phyloP scores from a whole-genome alignment of 2,797 vertebrate genomes.

The Podarcis lilfordi region DNA sequence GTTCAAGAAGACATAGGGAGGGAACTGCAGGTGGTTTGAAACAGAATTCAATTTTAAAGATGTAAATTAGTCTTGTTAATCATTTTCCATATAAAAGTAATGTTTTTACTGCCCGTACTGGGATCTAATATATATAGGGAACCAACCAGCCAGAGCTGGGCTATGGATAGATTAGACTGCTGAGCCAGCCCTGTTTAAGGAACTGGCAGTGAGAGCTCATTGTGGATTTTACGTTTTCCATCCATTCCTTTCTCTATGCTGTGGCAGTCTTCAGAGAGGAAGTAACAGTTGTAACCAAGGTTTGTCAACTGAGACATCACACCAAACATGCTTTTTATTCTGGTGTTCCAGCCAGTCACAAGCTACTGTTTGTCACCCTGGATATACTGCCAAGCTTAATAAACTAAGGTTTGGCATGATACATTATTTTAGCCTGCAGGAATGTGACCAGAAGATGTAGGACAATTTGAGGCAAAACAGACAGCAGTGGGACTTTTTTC shows the following conservation, averaged over 20 bases:
- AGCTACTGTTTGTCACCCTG: neutral
- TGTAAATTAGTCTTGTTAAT: neutral
- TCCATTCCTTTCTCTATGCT: neutral
- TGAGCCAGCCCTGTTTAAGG: neutral
- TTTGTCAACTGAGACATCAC: neutral
- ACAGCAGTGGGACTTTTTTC: neutral
- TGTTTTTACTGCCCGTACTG: neutral
- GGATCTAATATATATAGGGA: neutral
- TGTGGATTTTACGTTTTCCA: neutral
- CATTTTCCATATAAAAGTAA: neutral
- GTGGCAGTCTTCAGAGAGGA: too few relatives aligned
- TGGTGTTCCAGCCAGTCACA: neutral
- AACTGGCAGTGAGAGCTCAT: neutral
- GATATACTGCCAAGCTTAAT: neutral
- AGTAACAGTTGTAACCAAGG: neutral
- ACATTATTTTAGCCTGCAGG: neutral
- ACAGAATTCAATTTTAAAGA: neutral
- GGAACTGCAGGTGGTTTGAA: neutral
- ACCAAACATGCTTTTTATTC: neutral
- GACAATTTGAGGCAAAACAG: constrained; percentile 45
- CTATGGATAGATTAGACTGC: neutral
- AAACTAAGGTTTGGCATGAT: neutral
- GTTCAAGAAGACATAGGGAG: neutral
- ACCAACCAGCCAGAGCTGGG: neutral
- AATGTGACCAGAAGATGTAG: neutral